phyloP scores from a whole-genome alignment of 1,140 invertebrate genomes.

The Nilaparvata lugens region DNA sequence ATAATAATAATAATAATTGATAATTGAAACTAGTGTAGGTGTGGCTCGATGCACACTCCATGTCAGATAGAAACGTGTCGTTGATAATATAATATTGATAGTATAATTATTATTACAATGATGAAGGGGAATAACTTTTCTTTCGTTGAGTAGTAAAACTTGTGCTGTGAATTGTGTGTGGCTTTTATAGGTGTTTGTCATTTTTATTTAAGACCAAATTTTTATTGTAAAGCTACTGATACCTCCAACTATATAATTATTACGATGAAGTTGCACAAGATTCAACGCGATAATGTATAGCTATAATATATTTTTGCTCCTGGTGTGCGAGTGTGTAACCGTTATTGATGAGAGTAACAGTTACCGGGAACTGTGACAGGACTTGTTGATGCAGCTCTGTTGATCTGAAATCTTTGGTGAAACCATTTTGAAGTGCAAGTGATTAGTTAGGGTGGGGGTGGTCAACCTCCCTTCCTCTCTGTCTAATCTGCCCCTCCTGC shows the following conservation, averaged over 20 bases:
- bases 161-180: constrained; percentile 3
- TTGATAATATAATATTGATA: background rate
- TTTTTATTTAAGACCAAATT: background rate
- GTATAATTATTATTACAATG: background rate
- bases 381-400: too few relatives aligned
- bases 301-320: too few relatives aligned
- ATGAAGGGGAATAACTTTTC: background rate
- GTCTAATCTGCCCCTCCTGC: too few relatives aligned
- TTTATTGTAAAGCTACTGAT: background rate
- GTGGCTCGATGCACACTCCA: background rate
- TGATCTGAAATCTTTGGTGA: too few relatives aligned
- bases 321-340: too few relatives aligned
- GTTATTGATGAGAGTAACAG: too few relatives aligned
- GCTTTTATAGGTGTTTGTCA: background rate
- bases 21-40: background rate
- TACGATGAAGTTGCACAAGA: background rate
- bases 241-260: background rate
- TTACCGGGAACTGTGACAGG: too few relatives aligned
- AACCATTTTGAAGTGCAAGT: too few relatives aligned
- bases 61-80: background rate
- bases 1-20: background rate
- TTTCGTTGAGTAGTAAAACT: background rate
- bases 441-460: too few relatives aligned
- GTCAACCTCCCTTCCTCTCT: too few relatives aligned
- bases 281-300: too few relatives aligned